Percentiles rank a stretch among this genome's conserved stretches.
Evolutionary conservation across 2,113 vertebrate species (phyloP).

Genomic region (Entomyzon cyanotis): DNA sequence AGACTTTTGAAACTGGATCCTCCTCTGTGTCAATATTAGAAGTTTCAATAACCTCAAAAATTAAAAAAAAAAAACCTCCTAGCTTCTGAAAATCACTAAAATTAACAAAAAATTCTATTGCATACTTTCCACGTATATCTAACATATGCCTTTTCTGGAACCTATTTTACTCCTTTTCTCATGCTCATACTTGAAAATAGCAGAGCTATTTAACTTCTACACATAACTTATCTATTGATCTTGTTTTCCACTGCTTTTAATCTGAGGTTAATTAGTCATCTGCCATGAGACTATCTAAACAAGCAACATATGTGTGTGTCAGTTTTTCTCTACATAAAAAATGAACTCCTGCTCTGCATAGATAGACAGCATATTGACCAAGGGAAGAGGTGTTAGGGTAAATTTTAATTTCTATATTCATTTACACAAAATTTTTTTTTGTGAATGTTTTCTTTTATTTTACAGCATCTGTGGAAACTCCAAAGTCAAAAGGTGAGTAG

Average conservation of each 20-base stretch:
- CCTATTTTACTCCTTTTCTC: background rate
- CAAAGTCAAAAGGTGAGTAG: slow-evolving; percentile 40
- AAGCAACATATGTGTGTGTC: background rate
- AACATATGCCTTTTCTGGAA: background rate
- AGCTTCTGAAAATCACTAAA: background rate
- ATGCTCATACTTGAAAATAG: background rate
- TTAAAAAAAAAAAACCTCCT: background rate
- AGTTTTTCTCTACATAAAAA: background rate
- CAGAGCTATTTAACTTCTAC: background rate
- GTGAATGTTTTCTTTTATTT: background rate
- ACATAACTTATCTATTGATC: background rate
- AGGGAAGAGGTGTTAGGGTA: background rate
- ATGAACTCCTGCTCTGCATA: background rate
- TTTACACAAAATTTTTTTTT: background rate
- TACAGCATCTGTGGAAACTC: slow-evolving; percentile 2
- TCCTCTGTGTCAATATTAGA: background rate
- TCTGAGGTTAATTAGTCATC: background rate
- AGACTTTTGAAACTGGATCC: background rate
- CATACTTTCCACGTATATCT: background rate
- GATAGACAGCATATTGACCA: background rate
- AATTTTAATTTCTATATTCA: background rate
- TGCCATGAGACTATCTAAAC: background rate
- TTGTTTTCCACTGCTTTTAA: background rate
- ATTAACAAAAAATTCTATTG: background rate
- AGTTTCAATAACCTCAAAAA: background rate